Evolutionary conservation across 2,113 vertebrate genomes (phyloP).

Genomic region (Narcine bancroftii): DNA sequence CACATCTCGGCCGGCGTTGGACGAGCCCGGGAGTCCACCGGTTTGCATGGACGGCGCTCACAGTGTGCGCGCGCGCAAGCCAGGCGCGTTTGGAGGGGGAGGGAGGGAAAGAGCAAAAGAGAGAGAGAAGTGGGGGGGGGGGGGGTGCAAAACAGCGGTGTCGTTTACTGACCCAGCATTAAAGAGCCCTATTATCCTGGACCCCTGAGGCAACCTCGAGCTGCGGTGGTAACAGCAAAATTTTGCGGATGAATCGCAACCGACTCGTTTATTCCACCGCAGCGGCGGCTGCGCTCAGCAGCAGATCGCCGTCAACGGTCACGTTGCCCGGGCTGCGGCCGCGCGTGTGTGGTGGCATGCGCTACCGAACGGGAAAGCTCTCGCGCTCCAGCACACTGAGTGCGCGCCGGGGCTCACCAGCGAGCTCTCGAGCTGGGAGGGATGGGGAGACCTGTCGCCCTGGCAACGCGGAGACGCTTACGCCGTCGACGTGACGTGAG

Average conservation of each 20-base stretch:
- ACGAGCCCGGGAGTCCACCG: not conserved
- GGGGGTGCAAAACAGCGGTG: not conserved
- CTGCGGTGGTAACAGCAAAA: not conserved
- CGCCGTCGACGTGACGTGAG: not conserved
- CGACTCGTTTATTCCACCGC: not conserved
- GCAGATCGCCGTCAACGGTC: not conserved
- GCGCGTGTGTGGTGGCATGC: constrained; percentile 19
- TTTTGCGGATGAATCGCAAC: not conserved
- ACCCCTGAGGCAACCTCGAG: not conserved
- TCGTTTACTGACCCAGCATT: constrained; percentile 14
- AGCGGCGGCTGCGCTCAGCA: not conserved
- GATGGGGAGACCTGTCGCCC: not conserved
- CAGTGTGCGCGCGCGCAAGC: not conserved
- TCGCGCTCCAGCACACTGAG: not conserved
- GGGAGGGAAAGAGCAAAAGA: too few relatives aligned
- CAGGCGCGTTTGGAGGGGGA: too few relatives aligned
- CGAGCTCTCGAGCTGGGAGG: not conserved
- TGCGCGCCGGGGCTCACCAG: not conserved
- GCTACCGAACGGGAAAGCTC: constrained; percentile 4
- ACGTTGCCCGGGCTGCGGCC: not conserved
- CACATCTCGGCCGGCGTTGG: constrained; percentile 63
- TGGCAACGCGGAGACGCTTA: not conserved
- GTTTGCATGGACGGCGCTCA: constrained; percentile 5
- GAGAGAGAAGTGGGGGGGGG: too few relatives aligned
- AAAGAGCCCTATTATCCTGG: not conserved